Base-by-base conservation (phyloP, 1,140 invertebrate genomes). In the Megalopta genalis region DNA sequence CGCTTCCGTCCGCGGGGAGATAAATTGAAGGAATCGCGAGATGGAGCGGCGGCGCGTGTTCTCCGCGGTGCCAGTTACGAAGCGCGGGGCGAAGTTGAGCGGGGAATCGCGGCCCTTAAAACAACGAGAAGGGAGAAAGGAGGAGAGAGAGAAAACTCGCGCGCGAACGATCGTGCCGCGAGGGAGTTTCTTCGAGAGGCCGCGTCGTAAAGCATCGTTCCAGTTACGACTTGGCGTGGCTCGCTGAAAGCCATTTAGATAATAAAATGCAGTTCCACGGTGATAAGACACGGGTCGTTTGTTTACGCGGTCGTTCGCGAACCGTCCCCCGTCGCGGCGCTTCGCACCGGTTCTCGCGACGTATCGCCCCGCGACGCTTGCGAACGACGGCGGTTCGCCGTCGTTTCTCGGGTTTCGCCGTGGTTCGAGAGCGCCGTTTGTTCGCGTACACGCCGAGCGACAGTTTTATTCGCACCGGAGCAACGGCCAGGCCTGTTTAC, bases 241-340 rank as follows among this genome's bases (percentile, higher is more conserved):
- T 72, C 81, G 85, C 59, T 71, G 84, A 86, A 86, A 85, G 81
- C 85, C 77, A 86, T 86, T 86, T 83, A 82, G 81, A 86, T 86
- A 86, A 86, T 86, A 86, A 86, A 86, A 86, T 83, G 81, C 80
- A 83, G 81, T 71, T 65, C 37, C 84, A 62, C 73, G 84, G 80
- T 83, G 85, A 86, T 86, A 86, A 86, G 85, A 82, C 84, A 83
- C 77, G 85, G 81, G 65, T 83, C 84, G 85, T 86, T 86, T 86
- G 84, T 86, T 86, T 82, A 74, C 76, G 80, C 75, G 71, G 63
- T 79, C 80, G 76, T 81, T 81, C 79, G 74, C 83, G 74, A 65
- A 73, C 78, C 68, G 64, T 77, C 21, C 12, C n/a, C 64, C 64
- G 21, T 9, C n/a, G 21, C 49, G 14, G 54, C 21, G 18, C 32